Conservation (phyloP, 2,888 invertebrate genomes). For the Poecilus cupreus region DNA sequence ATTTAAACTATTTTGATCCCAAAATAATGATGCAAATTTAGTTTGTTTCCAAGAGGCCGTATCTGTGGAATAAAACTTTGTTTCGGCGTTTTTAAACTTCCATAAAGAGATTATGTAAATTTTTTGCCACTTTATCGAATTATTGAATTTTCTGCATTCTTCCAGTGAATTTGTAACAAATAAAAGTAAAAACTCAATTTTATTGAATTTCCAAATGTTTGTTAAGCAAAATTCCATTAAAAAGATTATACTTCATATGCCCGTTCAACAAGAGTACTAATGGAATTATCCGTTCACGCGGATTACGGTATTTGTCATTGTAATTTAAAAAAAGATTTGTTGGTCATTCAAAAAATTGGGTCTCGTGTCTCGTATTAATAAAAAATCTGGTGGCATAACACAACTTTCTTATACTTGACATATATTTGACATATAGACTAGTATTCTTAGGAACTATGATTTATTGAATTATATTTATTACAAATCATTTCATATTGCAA, state of each 20-base stretch:
- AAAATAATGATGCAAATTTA: constrained; percentile 24
- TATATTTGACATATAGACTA: too few species aligned
- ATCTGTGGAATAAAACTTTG: constrained; percentile 21
- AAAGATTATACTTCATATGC: not conserved
- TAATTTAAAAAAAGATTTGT: too few species aligned
- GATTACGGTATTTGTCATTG: too few species aligned
- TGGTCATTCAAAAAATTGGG: too few species aligned
- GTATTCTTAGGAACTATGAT: too few species aligned
- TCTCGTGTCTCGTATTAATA: too few species aligned
- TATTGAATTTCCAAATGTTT: not conserved
- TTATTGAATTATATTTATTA: too few species aligned
- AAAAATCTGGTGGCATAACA: too few species aligned
- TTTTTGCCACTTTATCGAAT: constrained; percentile 5
- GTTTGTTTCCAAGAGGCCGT: not conserved
- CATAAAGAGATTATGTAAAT: constrained; percentile 36
- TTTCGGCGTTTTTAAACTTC: constrained; percentile 6
- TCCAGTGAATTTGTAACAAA: not conserved
- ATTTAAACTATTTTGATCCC: not conserved
- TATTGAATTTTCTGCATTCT: constrained; percentile 15
- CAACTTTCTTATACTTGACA: too few species aligned
- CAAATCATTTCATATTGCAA: too few species aligned
- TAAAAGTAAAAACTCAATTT: not conserved
- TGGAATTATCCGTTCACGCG: too few species aligned
- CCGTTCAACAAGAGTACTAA: too few species aligned
- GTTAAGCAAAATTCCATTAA: constrained; percentile 11